Conservation (phyloP, 2,797 vertebrate species). For the Denticeps clupeoides region DNA sequence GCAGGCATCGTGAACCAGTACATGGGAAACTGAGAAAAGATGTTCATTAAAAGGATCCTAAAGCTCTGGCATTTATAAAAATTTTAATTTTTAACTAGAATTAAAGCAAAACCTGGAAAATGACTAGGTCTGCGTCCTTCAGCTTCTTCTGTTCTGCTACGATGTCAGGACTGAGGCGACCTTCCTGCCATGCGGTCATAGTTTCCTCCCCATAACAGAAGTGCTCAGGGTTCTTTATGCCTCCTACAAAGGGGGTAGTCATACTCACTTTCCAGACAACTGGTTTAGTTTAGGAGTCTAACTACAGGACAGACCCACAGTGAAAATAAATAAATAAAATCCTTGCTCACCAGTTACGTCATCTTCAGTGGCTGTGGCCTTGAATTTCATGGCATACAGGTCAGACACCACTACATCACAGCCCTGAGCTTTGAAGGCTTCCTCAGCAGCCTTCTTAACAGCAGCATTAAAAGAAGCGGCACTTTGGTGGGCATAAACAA, state of each 20-base stretch:
- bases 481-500: slow-evolving; percentile 76
- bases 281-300: neutral
- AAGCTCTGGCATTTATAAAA: neutral
- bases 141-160: slow-evolving; percentile 69
- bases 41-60: neutral
- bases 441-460: slow-evolving; percentile 56
- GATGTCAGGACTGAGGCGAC: slow-evolving; percentile 54
- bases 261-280: neutral
- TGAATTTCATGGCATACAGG: slow-evolving; percentile 71
- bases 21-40: slow-evolving; percentile 65
- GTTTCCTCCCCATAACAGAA: slow-evolving; percentile 61
- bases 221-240: slow-evolving; percentile 45
- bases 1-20: slow-evolving; percentile 79
- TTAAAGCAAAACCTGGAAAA: slow-evolving; percentile 62
- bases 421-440: slow-evolving; percentile 55
- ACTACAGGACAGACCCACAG: neutral
- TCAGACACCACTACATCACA: slow-evolving; percentile 65
- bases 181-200: slow-evolving; percentile 59
- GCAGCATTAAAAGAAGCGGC: slow-evolving; percentile 65
- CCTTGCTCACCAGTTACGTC: slow-evolving; percentile 69
- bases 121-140: slow-evolving; percentile 63
- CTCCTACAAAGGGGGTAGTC: slow-evolving; percentile 33
- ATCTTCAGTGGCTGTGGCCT: slow-evolving; percentile 61
- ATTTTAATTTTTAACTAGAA: neutral
- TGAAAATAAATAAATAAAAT: no score